Base-by-base conservation (phyloP, 2,113 vertebrate genomes). In the Sisor rabdophorus region DNA sequence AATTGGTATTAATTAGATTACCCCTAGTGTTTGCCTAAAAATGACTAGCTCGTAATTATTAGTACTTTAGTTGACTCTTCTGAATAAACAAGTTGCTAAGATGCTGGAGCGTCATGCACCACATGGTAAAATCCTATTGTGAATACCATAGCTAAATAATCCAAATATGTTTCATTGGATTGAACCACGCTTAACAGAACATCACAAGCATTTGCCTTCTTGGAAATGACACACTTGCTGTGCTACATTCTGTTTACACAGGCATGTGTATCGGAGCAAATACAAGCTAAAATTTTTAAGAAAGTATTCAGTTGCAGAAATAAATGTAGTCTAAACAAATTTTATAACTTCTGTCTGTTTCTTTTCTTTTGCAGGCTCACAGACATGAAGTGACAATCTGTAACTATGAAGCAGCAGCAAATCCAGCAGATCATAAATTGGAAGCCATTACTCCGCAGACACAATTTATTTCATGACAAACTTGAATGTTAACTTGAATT, bases 341-440 rank as follows among this genome's bases (percentile, higher is more conserved):
- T 28, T 54, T 13, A 52, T 56, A 26, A 8, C 55, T 44, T 75
- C 22, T 44, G 26, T 28, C 53, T 28, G 58, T 9, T 75, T 30
- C 32, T 7, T 48, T 19, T 2, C 17, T 47, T 20, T 77, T 52
- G 28, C 78, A 99, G 97, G 92, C 95, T 82, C 89, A 94, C 82
- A 94, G 95, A 75, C 96, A 99, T 10, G 93, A 97, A 75, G 95
- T 99, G 84, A 98, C 95, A 9, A 95, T 99, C 92, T 99, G 97
- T 86, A 98, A 92, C 88, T 99, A 98, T 0, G 97, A 99, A 85
- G 93, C 95, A 0, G 75, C 95, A 0, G 96, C 97, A 1, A 98
- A 98, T 85, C 97, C 96, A 0, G 93, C 95, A 1, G 97, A 99
- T 86, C 97, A 99, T 89, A 94, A 89, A 85, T 26, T 95, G 83